Base-by-base conservation (phyloP, 2,797 vertebrate species). In the Phalloptychus januarius region DNA sequence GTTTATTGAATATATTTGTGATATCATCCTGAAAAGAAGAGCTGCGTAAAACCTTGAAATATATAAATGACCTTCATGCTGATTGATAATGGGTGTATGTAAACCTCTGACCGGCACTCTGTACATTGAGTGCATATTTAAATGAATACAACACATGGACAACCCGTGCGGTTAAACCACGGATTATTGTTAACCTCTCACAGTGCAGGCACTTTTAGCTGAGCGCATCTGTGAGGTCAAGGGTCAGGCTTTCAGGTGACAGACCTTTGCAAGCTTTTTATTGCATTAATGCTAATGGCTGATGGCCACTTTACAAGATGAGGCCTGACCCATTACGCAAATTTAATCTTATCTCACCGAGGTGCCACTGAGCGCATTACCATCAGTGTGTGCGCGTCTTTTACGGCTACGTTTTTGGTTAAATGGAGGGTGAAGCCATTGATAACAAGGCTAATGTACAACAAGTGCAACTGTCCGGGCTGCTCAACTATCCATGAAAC, bases 301-400 rank as follows among this genome's bases (percentile, higher is more conserved):
- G 92, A 92, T 89, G 87, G 81, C 86, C 86, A 82, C 77, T 79
- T 88, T 81, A 77, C 85, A 86, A 85, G 79, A 92, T 79, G 85
- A 92, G 82, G 93, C 84, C 85, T 61, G 81, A 84, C 86, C 87
- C 90, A 93, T 93, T 93, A 93, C 52, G 80, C 87, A 89, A 87
- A 94, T 93, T 87, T 84, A 92, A 91, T 87, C 74, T 65, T 44
- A 85, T 78, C 74, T 80, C 78, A 88, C 74, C 61, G 45, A 75
- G 78, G 75, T 67, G 77, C 74, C 82, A 52, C 71, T 75, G 73
- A 83, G 76, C 71, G 72, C 79, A 88, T 87, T 84, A 80, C 54
- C 82, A 65, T 82, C 28, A 16, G 76, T 70, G 78, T 76, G 67
- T 78, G 56, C 31, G 18, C 72, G 81, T 86, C 71, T 80, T 88